phyloP scores from a whole-genome alignment of 2,888 invertebrate species.

The Tipula confusa region DNA sequence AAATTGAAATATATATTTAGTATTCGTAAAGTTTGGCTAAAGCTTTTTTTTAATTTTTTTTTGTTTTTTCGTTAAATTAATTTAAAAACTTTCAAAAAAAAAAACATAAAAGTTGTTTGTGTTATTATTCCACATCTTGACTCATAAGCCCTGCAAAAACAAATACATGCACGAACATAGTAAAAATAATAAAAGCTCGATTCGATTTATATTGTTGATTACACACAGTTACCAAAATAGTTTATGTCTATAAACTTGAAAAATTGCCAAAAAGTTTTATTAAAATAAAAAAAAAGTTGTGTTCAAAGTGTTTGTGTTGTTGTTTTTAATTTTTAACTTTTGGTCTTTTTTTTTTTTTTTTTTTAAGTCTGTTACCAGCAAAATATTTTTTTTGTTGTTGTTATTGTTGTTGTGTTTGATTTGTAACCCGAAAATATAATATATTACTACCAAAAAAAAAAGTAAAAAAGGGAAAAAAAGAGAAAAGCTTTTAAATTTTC shows the following conservation, averaged over 20 bases:
- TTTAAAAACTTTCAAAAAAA: conserved; percentile 12
- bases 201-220: background rate
- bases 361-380: background rate
- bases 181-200: background rate
- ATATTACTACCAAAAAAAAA: background rate
- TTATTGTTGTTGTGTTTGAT: conserved; percentile 16
- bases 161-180: background rate
- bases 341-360: too few species aligned
- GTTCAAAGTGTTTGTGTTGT: conserved; percentile 6
- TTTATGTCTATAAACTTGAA: background rate
- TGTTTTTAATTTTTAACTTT: too few species aligned
- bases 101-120: too few species aligned
- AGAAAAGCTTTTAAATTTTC: background rate
- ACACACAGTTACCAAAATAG: background rate
- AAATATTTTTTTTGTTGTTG: too few species aligned
- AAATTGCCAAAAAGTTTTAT: conserved; percentile 13
- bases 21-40: background rate
- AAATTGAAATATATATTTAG: background rate
- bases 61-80: background rate
- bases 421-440: background rate
- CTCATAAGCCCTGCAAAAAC: background rate
- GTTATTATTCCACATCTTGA: background rate
- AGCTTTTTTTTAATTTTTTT: background rate
- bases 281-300: background rate
- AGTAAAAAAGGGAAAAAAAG: too few species aligned